Conservation (phyloP, 2,888 invertebrate species). For the Drosophila mimica region DNA sequence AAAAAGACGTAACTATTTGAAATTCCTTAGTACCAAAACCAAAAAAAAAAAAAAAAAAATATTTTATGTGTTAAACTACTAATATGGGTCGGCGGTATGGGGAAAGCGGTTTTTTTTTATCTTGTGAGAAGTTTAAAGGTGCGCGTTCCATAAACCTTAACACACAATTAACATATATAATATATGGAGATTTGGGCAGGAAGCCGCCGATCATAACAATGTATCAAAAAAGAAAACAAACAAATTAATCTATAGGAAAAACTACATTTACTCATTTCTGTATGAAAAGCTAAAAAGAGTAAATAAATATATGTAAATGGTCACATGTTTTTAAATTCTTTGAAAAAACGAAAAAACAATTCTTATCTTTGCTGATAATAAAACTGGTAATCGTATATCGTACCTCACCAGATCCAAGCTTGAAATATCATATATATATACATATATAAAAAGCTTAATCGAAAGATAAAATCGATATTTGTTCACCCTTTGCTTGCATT, state of each 20-base stretch:
- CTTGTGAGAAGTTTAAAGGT: slow-evolving; percentile 17
- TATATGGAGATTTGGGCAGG: slow-evolving; percentile 18
- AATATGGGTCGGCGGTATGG: slow-evolving; percentile 28
- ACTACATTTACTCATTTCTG: slow-evolving; percentile 46
- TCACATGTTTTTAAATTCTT: slow-evolving; percentile 40
- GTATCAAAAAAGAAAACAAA: slow-evolving; percentile 10
- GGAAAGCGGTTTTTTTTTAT: slow-evolving; percentile 11
- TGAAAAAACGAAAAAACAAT: slow-evolving; percentile 24
- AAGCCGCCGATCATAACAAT: slow-evolving; percentile 16
- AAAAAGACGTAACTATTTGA: slow-evolving; percentile 69
- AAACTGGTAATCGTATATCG: slow-evolving; percentile 7
- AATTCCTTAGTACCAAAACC: slow-evolving; percentile 70
- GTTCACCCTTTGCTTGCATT: background rate
- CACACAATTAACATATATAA: slow-evolving; percentile 14
- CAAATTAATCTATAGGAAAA: slow-evolving; percentile 37
- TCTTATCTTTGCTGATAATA: slow-evolving; percentile 24
- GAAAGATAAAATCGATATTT: background rate
- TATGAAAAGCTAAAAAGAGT: slow-evolving; percentile 34
- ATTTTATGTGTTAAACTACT: slow-evolving; percentile 43
- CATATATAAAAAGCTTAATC: background rate
- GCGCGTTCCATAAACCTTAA: slow-evolving; percentile 19
- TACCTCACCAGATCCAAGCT: background rate
- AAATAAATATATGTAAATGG: slow-evolving; percentile 54
- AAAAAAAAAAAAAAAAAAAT: slow-evolving; percentile 18
- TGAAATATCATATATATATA: background rate